A percentile compares a stretch with the other conserved stretches of the same genome.
Evolutionary conservation across 2,888 invertebrate species (phyloP).

Genomic region (Harpagoxenus sublaevis): DNA sequence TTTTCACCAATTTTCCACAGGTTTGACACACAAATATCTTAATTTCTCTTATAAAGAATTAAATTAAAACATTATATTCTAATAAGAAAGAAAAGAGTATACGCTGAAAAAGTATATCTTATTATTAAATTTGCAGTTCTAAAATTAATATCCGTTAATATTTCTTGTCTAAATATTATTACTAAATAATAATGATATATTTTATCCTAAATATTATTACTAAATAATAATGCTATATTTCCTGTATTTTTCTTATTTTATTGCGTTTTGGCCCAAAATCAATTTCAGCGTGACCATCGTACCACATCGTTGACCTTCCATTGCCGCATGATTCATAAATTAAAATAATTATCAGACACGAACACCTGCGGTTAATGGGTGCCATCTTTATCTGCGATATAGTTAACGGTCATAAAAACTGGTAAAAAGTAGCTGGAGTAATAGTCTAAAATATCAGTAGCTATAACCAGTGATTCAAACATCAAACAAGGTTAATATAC

Average conservation of each 20-base stretch:
- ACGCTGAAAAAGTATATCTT: not conserved
- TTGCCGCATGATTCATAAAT: conserved; percentile 19
- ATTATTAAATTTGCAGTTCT: not conserved
- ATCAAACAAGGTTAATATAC: not conserved
- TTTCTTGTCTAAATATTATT: not conserved
- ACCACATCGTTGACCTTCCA: not conserved
- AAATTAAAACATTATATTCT: not conserved
- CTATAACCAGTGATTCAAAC: not conserved
- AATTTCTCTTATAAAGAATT: not conserved
- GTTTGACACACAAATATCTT: not conserved
- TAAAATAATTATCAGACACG: conserved; percentile 19
- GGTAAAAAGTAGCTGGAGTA: conserved; percentile 9
- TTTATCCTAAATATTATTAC: not conserved
- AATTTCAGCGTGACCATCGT: not conserved
- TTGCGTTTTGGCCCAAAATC: not conserved
- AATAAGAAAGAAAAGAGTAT: not conserved
- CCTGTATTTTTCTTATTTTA: not conserved
- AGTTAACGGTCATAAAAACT: conserved; percentile 23
- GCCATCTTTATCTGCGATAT: conserved; percentile 17
- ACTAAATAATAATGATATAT: not conserved
- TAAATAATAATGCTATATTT: not conserved
- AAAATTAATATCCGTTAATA: not conserved
- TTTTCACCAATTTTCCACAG: not conserved
- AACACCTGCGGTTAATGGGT: conserved; percentile 28
- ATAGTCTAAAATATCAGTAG: conserved; percentile 15